Evolutionary conservation across 1,140 invertebrate genomes (phyloP), one percentile per base, ranked within the genome.

Genomic region (Thalassaphorura encarpata): DNA sequence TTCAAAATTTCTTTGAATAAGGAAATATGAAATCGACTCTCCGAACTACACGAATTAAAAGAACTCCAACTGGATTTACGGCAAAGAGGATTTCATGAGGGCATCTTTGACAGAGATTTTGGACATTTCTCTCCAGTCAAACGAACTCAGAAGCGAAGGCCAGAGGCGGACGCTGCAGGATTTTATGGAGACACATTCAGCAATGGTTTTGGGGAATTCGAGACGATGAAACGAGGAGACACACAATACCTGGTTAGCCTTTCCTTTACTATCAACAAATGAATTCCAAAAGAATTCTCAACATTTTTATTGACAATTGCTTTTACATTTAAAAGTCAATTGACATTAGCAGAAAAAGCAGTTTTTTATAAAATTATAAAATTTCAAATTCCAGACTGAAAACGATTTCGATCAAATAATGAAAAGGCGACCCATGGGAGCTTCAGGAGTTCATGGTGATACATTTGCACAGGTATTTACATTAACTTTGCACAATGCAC

Each of bases 11-110:
- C n/a, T n/a, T n/a, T n/a, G n/a, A n/a, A n/a, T n/a, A n/a, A n/a
- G n/a, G n/a, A n/a, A n/a, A n/a, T n/a, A 48, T 23, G 5, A 6
- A 5, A 23, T 43, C 54, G 33, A 36, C 56, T 23, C 24, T 57
- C 36, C 23, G 56, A 47, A 52, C 56, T 8, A 57, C 54, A 46
- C 46, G 63, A 26, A 55, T 59, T 16, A 62, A 60, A 48, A 23
- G 63, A 50, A 55, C 63, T 19, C 63, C 63, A 31, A 62, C 60
- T 19, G 63, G 63, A 31, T 65, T 65, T 40, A 51, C 60, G 36
- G 69, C 75, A 4, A 61, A n/a, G 73, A 59, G 75, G 74, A 11
- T 76, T 76, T 56, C 73, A 76, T 48, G 73, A 74, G 59, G 72
- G 72, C 11, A 70, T 75, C 28, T 76, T 76, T 55, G 74, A 75